Evolutionary conservation across 23 tunicate genomes (phyloP), one percentile per base, ranked within the genome.

Genomic region (Styela clava): DNA sequence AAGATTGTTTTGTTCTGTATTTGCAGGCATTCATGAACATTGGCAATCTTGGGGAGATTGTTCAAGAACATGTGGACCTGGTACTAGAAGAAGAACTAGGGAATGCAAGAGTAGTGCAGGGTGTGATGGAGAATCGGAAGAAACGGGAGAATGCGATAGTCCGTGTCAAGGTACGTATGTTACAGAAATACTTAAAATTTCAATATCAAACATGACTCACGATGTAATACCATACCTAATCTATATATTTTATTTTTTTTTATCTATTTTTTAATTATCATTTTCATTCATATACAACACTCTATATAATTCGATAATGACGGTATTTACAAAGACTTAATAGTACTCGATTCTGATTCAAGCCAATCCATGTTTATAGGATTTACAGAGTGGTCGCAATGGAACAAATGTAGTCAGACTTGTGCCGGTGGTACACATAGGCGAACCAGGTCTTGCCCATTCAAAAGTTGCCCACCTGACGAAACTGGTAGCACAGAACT

Each of bases 361-460:
- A n/a, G n/a, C n/a, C n/a, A n/a, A n/a, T n/a, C n/a, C n/a, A n/a
- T n/a, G n/a, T n/a, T n/a, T n/a, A n/a, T n/a, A 73, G 89, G 61
- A 29, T 86, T 79, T 31, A 37, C 64, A 5, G 63, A 26, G 0
- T 86, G 89, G 89, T 33, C 89, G 24, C 25, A 33, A 1, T 86
- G 32, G 29, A 73, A 74, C 2, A 24, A 65, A 16, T 86, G 89
- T 36, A 68, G 62, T 16, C 70, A 25, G 2, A 28, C 85, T 18
- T 87, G 91, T 51, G 79, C 72, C 28, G 82, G 69, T 18, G 86
- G 83, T 0, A 68, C 7, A 3, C 74, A 67, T 35, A 26, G 24
- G 2, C 34, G 91, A 52, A 87, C 83, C 0, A 74, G 91, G 62
- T 25, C 1, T 18, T 67, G 71, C 0, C 71, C 71, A 18, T 29